A percentile compares a stretch with the other conserved stretches of the same genome.
These are phyloP conservation scores for Indicator indicator DNA, from an alignment of 2,113 vertebrate genomes.

Conservation along the genomic window DNA sequence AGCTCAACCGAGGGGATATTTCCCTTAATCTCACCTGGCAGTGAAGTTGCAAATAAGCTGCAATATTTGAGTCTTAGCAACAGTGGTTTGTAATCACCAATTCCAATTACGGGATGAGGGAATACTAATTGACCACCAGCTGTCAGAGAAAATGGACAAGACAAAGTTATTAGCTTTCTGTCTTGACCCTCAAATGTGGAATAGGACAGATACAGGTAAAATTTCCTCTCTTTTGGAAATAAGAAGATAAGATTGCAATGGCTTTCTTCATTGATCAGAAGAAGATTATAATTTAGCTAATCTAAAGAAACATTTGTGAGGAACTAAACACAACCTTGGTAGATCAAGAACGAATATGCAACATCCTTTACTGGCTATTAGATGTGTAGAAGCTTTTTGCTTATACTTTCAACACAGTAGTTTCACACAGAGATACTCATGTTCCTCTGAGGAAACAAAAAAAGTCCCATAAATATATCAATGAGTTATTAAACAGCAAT, in stretches of 20 bases:
- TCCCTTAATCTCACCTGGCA: constrained; percentile 67
- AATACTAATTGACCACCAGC: constrained; percentile 63
- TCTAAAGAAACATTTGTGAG: neutral
- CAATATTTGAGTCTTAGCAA: constrained; percentile 51
- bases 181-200: constrained; percentile 39
- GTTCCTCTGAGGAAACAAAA: neutral
- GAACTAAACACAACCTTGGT: neutral
- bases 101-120: constrained; percentile 43
- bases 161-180: constrained; percentile 52
- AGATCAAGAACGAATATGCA: neutral
- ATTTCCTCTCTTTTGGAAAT: neutral
- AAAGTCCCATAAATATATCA: neutral
- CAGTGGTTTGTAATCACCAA: constrained; percentile 41
- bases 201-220: neutral
- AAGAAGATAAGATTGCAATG: neutral
- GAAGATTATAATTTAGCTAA: neutral
- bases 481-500: neutral
- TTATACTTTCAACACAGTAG: neutral
- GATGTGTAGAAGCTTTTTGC: neutral
- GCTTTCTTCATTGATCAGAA: neutral
- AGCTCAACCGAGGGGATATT: constrained; percentile 38
- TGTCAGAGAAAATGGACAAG: constrained; percentile 61
- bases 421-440: neutral
- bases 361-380: neutral
- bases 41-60: constrained; percentile 40